phyloP scores from a whole-genome alignment of 2,113 vertebrate genomes.

The Haemorhous mexicanus region DNA sequence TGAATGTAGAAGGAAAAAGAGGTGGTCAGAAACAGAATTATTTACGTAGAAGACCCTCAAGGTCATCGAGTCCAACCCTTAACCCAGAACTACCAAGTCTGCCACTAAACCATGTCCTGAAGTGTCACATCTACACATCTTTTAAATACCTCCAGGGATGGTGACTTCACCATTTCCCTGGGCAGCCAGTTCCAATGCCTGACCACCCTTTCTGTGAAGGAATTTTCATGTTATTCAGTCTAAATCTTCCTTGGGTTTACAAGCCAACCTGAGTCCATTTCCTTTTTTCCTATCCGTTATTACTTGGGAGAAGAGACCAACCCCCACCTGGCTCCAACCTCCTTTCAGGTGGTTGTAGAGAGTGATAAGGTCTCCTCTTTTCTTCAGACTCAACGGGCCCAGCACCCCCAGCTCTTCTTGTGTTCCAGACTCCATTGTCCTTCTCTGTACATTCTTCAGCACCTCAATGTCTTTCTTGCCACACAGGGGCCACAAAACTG shows the following conservation, averaged over 20 bases:
- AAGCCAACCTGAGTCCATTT: background rate
- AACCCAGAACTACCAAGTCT: background rate
- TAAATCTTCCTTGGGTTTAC: background rate
- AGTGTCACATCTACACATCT: background rate
- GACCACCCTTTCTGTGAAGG: background rate
- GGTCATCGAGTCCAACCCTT: rapidly evolving
- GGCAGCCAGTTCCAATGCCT: background rate
- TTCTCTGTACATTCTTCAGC: background rate
- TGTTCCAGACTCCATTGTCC: background rate
- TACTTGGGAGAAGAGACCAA: background rate
- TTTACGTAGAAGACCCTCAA: background rate
- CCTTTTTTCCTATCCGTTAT: background rate
- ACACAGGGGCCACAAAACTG: background rate
- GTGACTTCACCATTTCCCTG: background rate
- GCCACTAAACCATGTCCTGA: background rate
- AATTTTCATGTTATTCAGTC: background rate
- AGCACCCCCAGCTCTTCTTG: background rate
- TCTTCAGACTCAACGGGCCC: background rate
- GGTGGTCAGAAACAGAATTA: background rate
- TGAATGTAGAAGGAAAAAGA: background rate
- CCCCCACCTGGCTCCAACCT: background rate
- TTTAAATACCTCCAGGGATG: background rate
- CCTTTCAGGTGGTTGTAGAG: background rate
- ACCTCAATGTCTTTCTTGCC: background rate
- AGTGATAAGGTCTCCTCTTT: background rate